Evolutionary conservation across 1,140 invertebrate species (phyloP), one percentile per base, ranked within the genome.

Genomic region (Diploscapter pachys): DNA sequence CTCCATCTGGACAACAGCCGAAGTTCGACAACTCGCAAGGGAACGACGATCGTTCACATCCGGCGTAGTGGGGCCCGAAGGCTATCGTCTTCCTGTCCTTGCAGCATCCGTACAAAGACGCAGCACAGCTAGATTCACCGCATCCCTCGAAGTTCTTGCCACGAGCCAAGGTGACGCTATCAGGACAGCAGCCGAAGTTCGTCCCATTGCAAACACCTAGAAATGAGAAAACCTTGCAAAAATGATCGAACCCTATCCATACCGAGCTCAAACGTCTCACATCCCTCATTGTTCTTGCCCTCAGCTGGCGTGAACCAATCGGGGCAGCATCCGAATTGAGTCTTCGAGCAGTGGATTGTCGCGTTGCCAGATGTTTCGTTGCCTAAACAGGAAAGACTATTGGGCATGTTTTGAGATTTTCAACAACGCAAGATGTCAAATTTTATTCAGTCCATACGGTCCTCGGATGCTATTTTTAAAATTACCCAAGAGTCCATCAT

Each of bases 1-100:
- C 88, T 55, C 91, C 91, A 86, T 95, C 93, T 55, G 90, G 90
- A 83, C 93, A 95, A 83, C 93, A 96, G 49, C 93, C 92, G 85
- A 89, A 92, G 55, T 71, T 72, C 2, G 83, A 80, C 8, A 81
- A 53, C 67, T 86, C 76, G 71, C 88, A 88, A 50, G 90, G 83
- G 80, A 85, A 85, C 85, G 70, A 79, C 11, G 79, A 84, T 65
- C 85, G 61, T 62, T 82, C 81, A 67, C 82, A 86, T 57, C 84
- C 85, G 71, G 73, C 77, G 67, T 74, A 85, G 75, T 81, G 82
- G 56, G 83, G 69, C 67, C 81, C 81, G 65, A 86, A 86, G 48
- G 80, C 84, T 68, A 85, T 86, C 13, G 84, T 85, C 52, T 78
- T 80, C 9, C 81, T 69, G 62, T 85, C 85, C 65, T 81, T 86